Percentiles rank a stretch among this genome's conserved stretches.
These are phyloP conservation scores for Apeltes quadracus DNA, from an alignment of 2,113 vertebrate genomes.

Conservation along the genomic window DNA sequence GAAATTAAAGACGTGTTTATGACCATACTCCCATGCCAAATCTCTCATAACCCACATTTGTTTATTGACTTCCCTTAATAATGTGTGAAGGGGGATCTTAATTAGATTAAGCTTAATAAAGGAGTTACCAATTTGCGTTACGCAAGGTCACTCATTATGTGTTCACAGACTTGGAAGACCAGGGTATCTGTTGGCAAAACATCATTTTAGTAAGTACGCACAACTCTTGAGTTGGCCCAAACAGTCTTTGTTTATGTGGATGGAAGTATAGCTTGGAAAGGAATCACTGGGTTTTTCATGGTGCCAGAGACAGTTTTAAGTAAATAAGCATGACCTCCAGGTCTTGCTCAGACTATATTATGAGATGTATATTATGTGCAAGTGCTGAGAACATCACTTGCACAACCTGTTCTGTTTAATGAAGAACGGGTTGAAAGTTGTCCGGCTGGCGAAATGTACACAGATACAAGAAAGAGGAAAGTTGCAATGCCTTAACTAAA, in stretches of 20 bases:
- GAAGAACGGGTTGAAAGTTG: background rate
- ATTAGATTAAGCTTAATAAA: slow-evolving; percentile 75
- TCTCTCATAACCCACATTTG: slow-evolving; percentile 62
- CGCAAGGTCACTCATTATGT: slow-evolving; percentile 71
- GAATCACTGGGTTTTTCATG: background rate
- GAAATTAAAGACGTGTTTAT: slow-evolving; percentile 72
- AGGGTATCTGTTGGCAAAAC: slow-evolving; percentile 57
- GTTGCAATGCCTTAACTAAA: background rate
- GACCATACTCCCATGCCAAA: slow-evolving; percentile 68
- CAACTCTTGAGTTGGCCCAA: slow-evolving; percentile 1
- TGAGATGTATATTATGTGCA: too few relatives aligned
- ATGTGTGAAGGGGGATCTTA: slow-evolving; percentile 74
- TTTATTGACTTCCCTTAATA: slow-evolving; percentile 73
- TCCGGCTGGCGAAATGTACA: background rate
- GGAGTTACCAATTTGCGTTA: slow-evolving; percentile 65
- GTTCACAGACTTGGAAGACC: slow-evolving; percentile 51
- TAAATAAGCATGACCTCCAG: slow-evolving; percentile 19
- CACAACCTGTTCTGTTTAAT: background rate
- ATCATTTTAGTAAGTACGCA: slow-evolving; percentile 13
- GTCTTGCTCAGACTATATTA: background rate
- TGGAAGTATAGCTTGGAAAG: background rate
- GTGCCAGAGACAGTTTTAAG: slow-evolving; percentile 18
- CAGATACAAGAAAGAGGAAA: background rate
- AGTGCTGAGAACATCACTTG: background rate
- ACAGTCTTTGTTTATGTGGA: slow-evolving; percentile 7